phyloP scores from a whole-genome alignment of 2,113 vertebrate species.

The Cyanistes caeruleus region DNA sequence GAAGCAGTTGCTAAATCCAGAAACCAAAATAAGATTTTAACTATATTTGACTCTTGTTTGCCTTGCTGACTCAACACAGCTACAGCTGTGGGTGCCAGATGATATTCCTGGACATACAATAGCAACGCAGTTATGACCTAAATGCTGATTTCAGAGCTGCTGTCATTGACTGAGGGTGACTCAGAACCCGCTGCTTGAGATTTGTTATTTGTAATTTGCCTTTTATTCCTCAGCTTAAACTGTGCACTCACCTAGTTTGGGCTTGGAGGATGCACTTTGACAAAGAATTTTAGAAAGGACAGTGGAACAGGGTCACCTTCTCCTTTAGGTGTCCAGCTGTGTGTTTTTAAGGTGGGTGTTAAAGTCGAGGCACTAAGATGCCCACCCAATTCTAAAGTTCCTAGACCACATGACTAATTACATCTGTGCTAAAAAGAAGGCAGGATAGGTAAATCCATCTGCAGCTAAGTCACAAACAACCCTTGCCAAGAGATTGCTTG shows the following conservation, averaged over 20 bases:
- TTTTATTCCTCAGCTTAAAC: neutral
- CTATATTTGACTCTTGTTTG: neutral
- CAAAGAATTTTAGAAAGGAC: neutral
- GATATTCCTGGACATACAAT: neutral
- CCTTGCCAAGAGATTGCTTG: neutral
- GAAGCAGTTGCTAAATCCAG: neutral
- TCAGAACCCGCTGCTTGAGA: neutral
- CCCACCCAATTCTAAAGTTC: neutral
- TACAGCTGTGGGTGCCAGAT: neutral
- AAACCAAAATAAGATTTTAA: neutral
- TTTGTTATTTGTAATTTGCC: neutral
- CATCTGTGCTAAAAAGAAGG: neutral
- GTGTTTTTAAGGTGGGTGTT: neutral
- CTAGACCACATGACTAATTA: neutral
- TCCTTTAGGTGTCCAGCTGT: neutral
- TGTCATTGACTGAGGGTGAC: neutral
- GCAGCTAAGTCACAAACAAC: neutral
- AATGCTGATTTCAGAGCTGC: neutral
- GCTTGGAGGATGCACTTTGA: neutral
- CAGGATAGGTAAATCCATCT: conserved; percentile 2
- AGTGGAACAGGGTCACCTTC: neutral
- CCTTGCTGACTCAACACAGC: conserved; percentile 33
- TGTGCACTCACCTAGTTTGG: neutral
- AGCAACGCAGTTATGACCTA: conserved; percentile 11
- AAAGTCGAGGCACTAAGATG: neutral